A percentile compares a stretch with the other conserved stretches of the same genome.
phyloP scores from a whole-genome alignment of 2,888 invertebrate genomes.

The Desoria tigrina region DNA sequence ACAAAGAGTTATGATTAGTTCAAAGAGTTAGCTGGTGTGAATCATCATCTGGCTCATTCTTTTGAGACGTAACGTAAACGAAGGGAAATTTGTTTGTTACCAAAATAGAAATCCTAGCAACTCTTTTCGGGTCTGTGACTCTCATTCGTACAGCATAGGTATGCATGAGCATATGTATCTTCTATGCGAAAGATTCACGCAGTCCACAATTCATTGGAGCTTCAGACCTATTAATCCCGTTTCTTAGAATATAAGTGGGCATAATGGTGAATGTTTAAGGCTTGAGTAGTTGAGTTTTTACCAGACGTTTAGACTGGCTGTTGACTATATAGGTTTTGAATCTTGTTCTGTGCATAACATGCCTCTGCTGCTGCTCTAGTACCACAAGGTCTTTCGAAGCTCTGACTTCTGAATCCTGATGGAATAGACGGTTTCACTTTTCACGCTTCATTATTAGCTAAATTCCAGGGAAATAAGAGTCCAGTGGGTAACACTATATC shows the following conservation, averaged over 20 bases:
- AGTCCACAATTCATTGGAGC: neutral
- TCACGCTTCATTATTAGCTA: too few species aligned
- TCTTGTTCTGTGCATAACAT: too few species aligned
- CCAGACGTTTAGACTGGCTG: neutral
- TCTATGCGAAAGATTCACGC: neutral
- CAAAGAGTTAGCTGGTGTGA: neutral
- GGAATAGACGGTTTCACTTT: too few species aligned
- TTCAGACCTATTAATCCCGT: neutral
- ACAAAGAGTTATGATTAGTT: too few species aligned
- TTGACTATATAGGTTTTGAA: neutral
- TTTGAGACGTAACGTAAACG: neutral
- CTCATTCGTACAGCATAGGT: neutral
- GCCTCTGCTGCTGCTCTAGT: too few species aligned
- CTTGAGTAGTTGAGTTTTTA: too few species aligned
- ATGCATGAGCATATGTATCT: neutral
- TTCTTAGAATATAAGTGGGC: too few species aligned
- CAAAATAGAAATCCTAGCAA: slow-evolving; percentile 15
- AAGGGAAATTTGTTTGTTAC: slow-evolving; percentile 3
- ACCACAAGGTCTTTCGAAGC: too few species aligned
- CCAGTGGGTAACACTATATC: too few species aligned
- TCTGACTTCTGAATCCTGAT: too few species aligned
- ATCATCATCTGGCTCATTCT: slow-evolving; percentile 3
- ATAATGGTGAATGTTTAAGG: too few species aligned
- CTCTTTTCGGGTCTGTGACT: slow-evolving; percentile 7
- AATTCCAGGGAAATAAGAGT: too few species aligned